Evolutionary conservation across 2,797 vertebrate species (phyloP), one percentile per base, ranked within the genome.

Genomic region (Catharus ustulatus): DNA sequence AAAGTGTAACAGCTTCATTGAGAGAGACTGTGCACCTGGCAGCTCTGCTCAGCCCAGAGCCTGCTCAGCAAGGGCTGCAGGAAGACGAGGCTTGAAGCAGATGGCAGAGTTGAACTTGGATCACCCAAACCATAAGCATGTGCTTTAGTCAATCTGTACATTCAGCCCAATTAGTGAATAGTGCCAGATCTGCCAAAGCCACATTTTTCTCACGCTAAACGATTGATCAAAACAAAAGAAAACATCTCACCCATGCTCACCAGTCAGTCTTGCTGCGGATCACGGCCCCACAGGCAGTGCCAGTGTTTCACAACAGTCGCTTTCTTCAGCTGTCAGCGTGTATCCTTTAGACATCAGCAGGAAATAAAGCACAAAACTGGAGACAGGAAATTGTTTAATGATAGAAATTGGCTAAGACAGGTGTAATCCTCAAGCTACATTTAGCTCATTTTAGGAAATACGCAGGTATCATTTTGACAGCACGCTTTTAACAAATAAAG

Each of bases 361-460:
- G 82, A 91, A 94, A 92, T 61, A 89, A 83, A 94, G 69, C 55
- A 89, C 4, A 8, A 82, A 94, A 78, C 20, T 43, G 48, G 42
- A 91, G 91, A 82, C 74, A 84, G 82, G 63, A 88, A 94, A 76
- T 29, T 71, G 32, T 84, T 90, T 90, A 89, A 92, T 87, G 93
- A 92, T 67, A 87, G 67, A 93, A 94, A 92, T 71, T 58, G 67
- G 74, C 80, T 77, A 61, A 74, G 94, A 82, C 93, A 95, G 86
- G 63, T 96, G 86, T 73, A 92, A 95, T 76, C 92, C 84, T 96
- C 80, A 38, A 87, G 91, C 83, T 80, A 85, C 91, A 80, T 91
- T 54, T 80, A 89, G 45, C 20, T 87, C 48, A 18, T 76, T 96
- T 96, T 79, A 79, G 74, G 67, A 91, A 94, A 88, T 40, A 82